Base-by-base conservation (phyloP, 2,113 vertebrate genomes). In the Astur gentilis region DNA sequence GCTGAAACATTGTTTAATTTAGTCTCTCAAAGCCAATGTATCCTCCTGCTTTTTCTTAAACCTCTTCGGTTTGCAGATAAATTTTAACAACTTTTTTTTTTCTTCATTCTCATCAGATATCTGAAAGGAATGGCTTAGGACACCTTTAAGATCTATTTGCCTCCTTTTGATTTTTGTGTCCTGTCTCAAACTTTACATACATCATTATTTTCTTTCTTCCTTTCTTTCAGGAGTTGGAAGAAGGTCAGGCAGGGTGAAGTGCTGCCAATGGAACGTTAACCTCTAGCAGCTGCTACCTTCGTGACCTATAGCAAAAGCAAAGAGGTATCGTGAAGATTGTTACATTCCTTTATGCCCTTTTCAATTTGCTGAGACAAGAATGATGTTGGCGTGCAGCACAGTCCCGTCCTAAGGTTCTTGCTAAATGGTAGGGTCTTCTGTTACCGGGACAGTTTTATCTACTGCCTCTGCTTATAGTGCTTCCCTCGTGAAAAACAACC, bases 341-440 rank as follows among this genome's bases (percentile, higher is more conserved):
- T 97, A 89, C 89, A 83, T 64, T 96, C 87, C 88, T 97, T 96
- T 93, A 96, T 96, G 65, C 54, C 52, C 20, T 93, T 97, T 97
- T 97, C 93, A 97, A 89, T 96, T 93, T 92, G 70, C 88, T 60
- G 88, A 93, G 95, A 94, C 67, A 96, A 94, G 79, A 96, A 82
- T 89, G 91, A 95, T 96, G 81, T 45, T 87, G 78, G 54, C 83
- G 92, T 70, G 61, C 57, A 93, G 80, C 42, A 92, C 26, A 94
- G 64, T 21, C 29, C 88, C 36, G 11, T 94, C 72, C 52, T 83
- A 52, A 54, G 49, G 27, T 85, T 73, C 90, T 65, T 82, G 84
- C 57, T 94, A 94, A 83, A 93, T 93, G 64, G 81, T 67, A 71
- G 52, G 52, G 61, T 73, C 78, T 90, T 95, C 93, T 87, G 71